Percentiles rank a stretch among this genome's conserved stretches.
These are phyloP conservation scores for Bombus affinis DNA, from an alignment of 1,140 invertebrate genomes.

Conservation along the genomic window DNA sequence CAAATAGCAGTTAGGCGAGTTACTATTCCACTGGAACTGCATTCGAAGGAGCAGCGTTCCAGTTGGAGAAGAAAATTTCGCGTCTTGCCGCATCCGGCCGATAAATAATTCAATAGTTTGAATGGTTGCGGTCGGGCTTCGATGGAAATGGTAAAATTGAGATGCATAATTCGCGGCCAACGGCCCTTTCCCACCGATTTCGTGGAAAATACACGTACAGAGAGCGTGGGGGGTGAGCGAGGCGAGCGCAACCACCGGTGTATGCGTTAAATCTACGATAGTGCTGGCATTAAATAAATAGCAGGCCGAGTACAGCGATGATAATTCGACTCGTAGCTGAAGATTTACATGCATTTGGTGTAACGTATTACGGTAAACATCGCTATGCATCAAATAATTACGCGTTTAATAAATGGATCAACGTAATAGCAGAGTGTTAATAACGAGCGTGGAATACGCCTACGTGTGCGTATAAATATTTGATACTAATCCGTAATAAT, in stretches of 20 bases:
- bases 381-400: conserved; percentile 30
- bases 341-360: conserved; percentile 18
- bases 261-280: conserved; percentile 1
- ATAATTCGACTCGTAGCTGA: conserved; percentile 24
- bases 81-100: not conserved
- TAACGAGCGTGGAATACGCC: not conserved
- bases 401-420: conserved; percentile 11
- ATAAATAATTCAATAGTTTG: conserved; percentile 42
- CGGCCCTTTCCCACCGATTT: not conserved
- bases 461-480: too few relatives aligned
- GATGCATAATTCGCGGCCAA: conserved; percentile 2
- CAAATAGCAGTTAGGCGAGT: conserved; percentile 2
- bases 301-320: not conserved
- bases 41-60: not conserved
- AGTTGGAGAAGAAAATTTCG: not conserved
- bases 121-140: not conserved
- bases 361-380: conserved; percentile 1
- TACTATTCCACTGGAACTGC: not conserved
- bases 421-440: conserved; percentile 23
- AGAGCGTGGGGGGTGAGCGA: too few relatives aligned
- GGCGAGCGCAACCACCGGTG: too few relatives aligned
- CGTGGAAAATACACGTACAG: not conserved
- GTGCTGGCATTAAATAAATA: conserved; percentile 23
- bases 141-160: conserved; percentile 29
- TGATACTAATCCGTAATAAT: not conserved